These are phyloP conservation scores for Umimayanthus chanpuru DNA, from an alignment of 92 coral and sea anemone genomes.

Conservation along the genomic window DNA sequence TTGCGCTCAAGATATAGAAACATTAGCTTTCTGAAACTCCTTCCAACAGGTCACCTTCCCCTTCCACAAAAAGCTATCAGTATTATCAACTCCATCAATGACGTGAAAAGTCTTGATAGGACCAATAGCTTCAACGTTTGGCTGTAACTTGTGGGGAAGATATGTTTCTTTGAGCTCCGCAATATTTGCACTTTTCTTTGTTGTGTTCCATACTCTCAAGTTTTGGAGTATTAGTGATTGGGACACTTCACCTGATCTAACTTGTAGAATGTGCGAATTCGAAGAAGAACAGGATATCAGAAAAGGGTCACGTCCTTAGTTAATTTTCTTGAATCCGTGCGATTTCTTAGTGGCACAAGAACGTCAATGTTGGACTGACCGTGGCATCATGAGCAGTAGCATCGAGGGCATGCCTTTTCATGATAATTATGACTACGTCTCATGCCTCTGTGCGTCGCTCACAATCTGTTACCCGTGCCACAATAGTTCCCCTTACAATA, in stretches of 20 bases:
- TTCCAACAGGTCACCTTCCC: constrained; percentile 43
- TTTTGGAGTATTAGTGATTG: neutral
- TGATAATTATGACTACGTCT: no score
- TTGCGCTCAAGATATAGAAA: constrained; percentile 29
- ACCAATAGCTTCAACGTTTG: constrained; percentile 40
- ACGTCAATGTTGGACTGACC: no score
- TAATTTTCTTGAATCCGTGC: neutral
- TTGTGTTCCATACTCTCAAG: neutral
- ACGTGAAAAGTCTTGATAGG: constrained; percentile 30
- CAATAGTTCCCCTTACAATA: neutral
- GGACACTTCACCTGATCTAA: neutral
- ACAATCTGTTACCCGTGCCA: no score
- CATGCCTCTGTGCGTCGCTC: no score
- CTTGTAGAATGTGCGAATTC: neutral
- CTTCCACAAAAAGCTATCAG: constrained; percentile 30
- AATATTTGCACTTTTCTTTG: constrained; percentile 3
- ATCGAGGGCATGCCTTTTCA: no score
- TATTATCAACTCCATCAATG: constrained; percentile 22
- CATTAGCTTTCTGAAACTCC: constrained; percentile 3
- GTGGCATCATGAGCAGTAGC: no score
- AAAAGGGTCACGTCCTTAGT: neutral
- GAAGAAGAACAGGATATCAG: constrained; percentile 26
- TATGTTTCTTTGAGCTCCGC: constrained; percentile 10
- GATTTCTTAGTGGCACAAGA: no score
- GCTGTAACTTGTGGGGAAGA: neutral